Conservation (phyloP, 2,797 vertebrate species). For the Tolypeutes matacus region DNA sequence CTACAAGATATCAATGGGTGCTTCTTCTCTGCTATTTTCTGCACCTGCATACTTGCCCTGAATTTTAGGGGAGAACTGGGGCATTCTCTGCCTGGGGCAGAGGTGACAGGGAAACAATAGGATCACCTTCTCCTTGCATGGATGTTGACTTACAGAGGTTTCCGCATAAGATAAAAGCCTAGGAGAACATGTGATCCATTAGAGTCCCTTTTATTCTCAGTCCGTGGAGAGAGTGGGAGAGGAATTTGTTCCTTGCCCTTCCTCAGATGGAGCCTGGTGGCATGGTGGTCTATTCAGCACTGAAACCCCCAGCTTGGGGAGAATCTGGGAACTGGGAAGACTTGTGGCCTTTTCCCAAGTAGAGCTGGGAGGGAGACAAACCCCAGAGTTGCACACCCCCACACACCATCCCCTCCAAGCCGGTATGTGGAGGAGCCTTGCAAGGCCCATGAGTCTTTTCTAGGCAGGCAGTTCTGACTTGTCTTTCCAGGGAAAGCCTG, state of each 20-base stretch:
- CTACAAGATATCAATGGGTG: too few relatives aligned
- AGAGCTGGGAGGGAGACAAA: rapidly evolving
- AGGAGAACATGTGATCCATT: background rate
- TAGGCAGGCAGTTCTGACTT: background rate
- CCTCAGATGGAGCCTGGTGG: background rate
- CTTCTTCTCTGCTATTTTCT: background rate
- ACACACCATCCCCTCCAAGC: too few relatives aligned
- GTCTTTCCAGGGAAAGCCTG: background rate
- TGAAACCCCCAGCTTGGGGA: background rate
- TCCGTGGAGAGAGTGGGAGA: too few relatives aligned
- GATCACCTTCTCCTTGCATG: background rate
- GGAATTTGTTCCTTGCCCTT: background rate
- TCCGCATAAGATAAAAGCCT: background rate
- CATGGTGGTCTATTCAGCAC: too few relatives aligned
- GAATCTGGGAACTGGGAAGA: background rate
- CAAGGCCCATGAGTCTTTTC: background rate
- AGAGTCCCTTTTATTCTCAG: background rate
- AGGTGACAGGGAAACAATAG: background rate
- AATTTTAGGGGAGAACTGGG: background rate
- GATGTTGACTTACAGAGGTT: background rate
- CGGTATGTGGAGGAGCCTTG: background rate
- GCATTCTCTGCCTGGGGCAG: background rate
- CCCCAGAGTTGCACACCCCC: rapidly evolving
- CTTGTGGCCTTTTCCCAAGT: background rate
- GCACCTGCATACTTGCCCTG: too few relatives aligned